Base-by-base conservation (phyloP, 2,797 vertebrate species). In the Rhinichthys osculus region DNA sequence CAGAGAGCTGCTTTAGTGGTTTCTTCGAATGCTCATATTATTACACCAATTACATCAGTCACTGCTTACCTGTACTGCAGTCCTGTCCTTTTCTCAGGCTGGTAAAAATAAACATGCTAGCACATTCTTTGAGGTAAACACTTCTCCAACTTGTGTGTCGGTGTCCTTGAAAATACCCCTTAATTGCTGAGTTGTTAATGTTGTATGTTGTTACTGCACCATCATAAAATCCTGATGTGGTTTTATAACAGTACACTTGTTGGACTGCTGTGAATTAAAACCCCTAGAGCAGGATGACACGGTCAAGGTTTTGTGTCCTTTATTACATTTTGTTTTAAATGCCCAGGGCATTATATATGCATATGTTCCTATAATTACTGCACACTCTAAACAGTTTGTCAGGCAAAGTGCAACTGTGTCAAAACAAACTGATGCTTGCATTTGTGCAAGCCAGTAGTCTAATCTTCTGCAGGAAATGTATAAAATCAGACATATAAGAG, bases 231-330 rank as follows among this genome's bases (percentile, higher is more conserved):
- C 19, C 35, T 33, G 69, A 59, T 62, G 38, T 71, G 19, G 38
- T 64, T 74, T 62, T n/a, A 50, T 47, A 66, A 19, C 23, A 35
- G 7, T 50, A 13, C 64, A 10, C 59, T 47, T 21, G 8, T 44
- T 42, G 21, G 42, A 64, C 14, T 47, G 54, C 54, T 73, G 17
- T 42, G 82, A 76, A 83, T 38, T 76, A 38, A 83, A 74, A 50
- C 11, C 54, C 40, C 40, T 27, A 7, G 40, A 83, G 71, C 21
- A 38, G 30, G n/a, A 35, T 27, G 82, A 52, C 21, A 54, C 5
- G 16, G 42, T 30, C 44, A 76, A 21, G 62, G 30, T 19, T 52
- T 67, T 27, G 42, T 40, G 42, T 66, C 30, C 44, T 73, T 47
- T 23, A 64, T 83, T 64, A 44, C 5, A 17, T 27, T 62, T 62